A percentile compares a stretch with the other conserved stretches of the same genome.
These are phyloP conservation scores for Cisticola juncidis DNA, from an alignment of 2,113 vertebrate genomes.

Conservation along the genomic window DNA sequence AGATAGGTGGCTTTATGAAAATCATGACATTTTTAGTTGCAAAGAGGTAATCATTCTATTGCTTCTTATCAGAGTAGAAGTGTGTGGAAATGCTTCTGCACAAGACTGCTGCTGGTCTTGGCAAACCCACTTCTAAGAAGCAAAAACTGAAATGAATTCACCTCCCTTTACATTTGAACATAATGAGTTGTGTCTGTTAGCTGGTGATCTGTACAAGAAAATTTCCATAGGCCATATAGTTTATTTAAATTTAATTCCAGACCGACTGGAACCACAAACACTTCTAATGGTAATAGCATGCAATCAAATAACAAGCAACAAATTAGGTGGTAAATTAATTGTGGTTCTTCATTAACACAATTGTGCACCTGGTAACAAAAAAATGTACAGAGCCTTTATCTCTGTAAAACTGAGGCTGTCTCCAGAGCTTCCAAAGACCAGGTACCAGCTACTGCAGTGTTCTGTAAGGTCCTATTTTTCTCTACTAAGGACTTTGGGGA, in stretches of 20 bases:
- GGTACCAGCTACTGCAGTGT: not conserved
- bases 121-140: not conserved
- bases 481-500: not conserved
- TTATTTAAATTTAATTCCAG: not conserved
- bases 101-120: not conserved
- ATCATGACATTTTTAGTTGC: conserved; percentile 38
- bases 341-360: not conserved
- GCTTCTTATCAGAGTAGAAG: not conserved
- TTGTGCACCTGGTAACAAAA: not conserved
- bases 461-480: not conserved
- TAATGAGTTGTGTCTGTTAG: not conserved
- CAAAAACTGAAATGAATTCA: not conserved
- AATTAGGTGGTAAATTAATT: not conserved
- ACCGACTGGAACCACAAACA: not conserved
- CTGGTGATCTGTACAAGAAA: not conserved
- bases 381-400: not conserved
- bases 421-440: not conserved
- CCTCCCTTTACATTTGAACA: not conserved
- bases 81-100: not conserved
- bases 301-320: not conserved
- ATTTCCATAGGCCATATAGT: not conserved
- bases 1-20: conserved; percentile 47
- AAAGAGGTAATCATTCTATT: conserved; percentile 26
- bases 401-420: not conserved
- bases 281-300: not conserved